Evolutionary conservation across 2,113 vertebrate genomes (phyloP).

Genomic region (Menura novaehollandiae): DNA sequence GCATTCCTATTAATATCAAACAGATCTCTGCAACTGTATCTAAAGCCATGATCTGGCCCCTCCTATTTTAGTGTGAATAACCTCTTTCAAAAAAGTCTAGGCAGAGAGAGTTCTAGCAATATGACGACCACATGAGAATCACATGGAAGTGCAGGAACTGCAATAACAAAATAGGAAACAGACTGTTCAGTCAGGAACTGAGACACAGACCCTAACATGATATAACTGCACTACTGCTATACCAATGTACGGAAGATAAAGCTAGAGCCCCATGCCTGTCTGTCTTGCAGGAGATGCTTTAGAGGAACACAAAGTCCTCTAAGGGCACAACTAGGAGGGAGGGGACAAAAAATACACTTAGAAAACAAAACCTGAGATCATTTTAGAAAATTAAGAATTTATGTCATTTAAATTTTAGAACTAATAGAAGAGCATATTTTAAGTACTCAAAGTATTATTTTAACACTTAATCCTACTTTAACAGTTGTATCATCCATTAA

Average conservation of each 20-base stretch:
- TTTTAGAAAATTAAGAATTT: not conserved
- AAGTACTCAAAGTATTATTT: not conserved
- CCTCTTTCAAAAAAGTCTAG: not conserved
- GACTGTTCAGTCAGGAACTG: not conserved
- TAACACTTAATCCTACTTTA: not conserved
- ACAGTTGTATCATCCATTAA: not conserved
- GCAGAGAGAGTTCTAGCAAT: not conserved
- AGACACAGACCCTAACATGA: not conserved
- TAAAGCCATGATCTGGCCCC: not conserved
- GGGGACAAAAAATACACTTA: not conserved
- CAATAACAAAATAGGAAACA: not conserved
- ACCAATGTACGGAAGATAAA: not conserved
- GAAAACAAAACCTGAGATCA: not conserved
- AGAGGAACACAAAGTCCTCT: not conserved
- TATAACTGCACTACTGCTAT: not conserved
- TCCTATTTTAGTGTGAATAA: not conserved
- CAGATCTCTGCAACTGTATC: not conserved
- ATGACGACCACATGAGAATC: slow-evolving; percentile 20
- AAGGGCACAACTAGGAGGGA: not conserved
- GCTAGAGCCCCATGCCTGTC: not conserved
- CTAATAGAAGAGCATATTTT: not conserved
- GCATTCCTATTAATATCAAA: not conserved
- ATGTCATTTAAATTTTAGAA: not conserved
- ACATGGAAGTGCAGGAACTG: not conserved
- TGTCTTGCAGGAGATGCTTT: not conserved